Base-by-base conservation (phyloP, 2,888 invertebrate species). In the Lasioglossum villosulum region DNA sequence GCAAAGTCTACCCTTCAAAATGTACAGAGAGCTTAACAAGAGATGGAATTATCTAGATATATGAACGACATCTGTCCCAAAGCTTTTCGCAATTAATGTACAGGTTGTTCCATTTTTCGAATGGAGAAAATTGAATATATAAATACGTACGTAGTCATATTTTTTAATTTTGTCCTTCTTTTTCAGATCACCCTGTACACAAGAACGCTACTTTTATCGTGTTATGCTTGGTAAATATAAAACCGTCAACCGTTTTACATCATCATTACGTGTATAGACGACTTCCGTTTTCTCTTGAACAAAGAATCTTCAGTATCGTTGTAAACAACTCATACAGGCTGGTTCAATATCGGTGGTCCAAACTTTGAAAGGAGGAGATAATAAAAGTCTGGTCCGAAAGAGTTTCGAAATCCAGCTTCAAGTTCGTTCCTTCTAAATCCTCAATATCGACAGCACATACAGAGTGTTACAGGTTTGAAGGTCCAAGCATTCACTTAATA, bases 221-320 rank as follows among this genome's bases (percentile, higher is more conserved):
- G 8, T 66, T 34, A 27, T n/a, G 39, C 6, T 2, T 8, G 56
- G 3, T 76, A 75, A 76, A 80, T 80, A 75, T 56, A 56, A 80
- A 30, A 39, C 16, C 19, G 30, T 52, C 23, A 37, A 52, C 75
- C 23, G 34, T 45, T 70, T 75, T 12, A 70, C 59, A 27, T 27
- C 59, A 27, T 59, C 56, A 27, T 34, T 30, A 19, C 16, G 42
- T 75, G 42, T 42, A 75, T 56, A 70, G 56, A 70, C 16, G 39
- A 42, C 52, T 48, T 37, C 12, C 37, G 63, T 27, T 77, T 77
- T 72, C 71, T 37, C 19, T 14, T 30, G 23, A 48, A 37, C 6
- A 27, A 16, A 59, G 30, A 59, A 59, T 59, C 27, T 59, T 59
- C 27, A 14, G 59, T 30, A 4, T 10, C 75, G 48, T 19, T 48